These are phyloP conservation scores for Lophotriccus pileatus DNA, from an alignment of 2,797 vertebrate genomes.

Conservation along the genomic window DNA sequence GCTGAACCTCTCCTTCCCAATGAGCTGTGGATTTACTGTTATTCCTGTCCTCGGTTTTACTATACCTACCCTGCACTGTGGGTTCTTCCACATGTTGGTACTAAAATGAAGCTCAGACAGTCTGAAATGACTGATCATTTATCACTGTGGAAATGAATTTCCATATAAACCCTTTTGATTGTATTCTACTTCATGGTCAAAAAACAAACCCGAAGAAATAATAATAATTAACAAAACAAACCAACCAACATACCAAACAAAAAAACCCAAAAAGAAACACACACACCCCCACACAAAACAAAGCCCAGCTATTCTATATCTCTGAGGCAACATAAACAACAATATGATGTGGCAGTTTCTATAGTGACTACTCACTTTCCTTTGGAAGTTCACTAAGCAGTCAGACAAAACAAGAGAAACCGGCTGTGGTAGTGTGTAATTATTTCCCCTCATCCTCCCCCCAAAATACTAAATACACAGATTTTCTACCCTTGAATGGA, in stretches of 20 bases:
- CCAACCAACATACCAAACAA: too few species aligned
- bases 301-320: neutral
- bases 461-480: neutral
- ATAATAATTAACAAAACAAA: neutral
- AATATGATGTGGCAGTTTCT: conserved; percentile 64
- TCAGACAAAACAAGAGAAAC: conserved; percentile 44
- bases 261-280: neutral
- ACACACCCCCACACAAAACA: neutral
- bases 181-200: neutral
- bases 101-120: neutral
- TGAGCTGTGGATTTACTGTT: neutral
- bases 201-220: neutral
- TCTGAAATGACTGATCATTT: neutral
- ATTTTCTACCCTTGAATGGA: conserved; percentile 57
- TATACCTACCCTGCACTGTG: neutral
- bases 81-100: neutral
- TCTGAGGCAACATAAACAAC: neutral
- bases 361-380: conserved; percentile 59
- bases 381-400: conserved; percentile 24
- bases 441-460: neutral
- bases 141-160: neutral
- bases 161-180: neutral
- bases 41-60: neutral
- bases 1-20: neutral
- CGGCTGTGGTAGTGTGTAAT: neutral